Evolutionary conservation across 2,888 invertebrate genomes (phyloP).

Genomic region (Troilus luridus): DNA sequence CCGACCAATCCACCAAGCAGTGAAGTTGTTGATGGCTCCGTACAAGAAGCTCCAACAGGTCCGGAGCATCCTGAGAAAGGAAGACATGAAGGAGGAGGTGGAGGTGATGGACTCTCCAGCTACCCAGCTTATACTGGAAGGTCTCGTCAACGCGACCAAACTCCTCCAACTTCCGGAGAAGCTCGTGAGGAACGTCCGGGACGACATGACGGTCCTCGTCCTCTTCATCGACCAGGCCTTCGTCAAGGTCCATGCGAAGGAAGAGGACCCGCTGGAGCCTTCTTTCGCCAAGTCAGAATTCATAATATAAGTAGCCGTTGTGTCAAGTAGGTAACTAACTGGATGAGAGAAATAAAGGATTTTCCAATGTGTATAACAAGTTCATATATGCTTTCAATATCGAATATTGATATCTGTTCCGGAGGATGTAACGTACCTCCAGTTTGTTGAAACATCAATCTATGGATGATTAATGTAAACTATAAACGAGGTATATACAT

Average conservation of each 20-base stretch:
- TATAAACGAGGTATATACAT: too few relatives aligned
- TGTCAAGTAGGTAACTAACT: background rate
- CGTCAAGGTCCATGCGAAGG: conserved; percentile 68
- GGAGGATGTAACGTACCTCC: too few relatives aligned
- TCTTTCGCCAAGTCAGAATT: background rate
- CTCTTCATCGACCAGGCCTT: conserved; percentile 92
- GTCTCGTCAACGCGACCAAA: conserved; percentile 84
- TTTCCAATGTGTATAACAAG: background rate
- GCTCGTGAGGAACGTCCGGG: conserved; percentile 90
- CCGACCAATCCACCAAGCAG: conserved; percentile 88
- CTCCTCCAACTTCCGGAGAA: conserved; percentile 88
- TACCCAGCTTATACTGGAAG: conserved; percentile 94
- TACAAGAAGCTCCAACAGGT: conserved; percentile 81
- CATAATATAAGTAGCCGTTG: background rate
- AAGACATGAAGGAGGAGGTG: conserved; percentile 86
- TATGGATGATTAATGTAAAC: too few relatives aligned
- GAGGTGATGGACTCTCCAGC: conserved; percentile 94
- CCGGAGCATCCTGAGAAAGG: conserved; percentile 75
- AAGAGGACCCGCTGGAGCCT: background rate
- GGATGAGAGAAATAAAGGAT: background rate
- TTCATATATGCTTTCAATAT: too few relatives aligned
- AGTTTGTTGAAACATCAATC: too few relatives aligned
- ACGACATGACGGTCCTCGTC: conserved; percentile 96
- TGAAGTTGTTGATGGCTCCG: conserved; percentile 83
- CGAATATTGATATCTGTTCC: too few relatives aligned